Evolutionary conservation across 2,888 invertebrate genomes (phyloP).

Genomic region (Elaeidobius kamerunicus): DNA sequence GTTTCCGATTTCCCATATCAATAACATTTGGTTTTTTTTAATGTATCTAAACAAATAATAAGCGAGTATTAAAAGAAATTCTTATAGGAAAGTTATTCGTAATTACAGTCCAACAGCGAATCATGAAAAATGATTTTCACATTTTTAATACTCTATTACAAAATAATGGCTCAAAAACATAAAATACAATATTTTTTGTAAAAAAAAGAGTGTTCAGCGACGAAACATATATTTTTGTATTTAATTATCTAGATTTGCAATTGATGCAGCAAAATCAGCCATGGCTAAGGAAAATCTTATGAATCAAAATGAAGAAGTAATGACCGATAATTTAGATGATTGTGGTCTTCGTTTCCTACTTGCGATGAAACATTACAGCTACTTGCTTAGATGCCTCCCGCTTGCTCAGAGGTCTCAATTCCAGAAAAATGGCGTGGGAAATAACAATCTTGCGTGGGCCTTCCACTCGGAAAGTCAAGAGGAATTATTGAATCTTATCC

Average conservation of each 20-base stretch:
- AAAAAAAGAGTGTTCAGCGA: neutral
- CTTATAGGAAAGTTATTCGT: neutral
- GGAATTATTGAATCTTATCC: constrained; percentile 85
- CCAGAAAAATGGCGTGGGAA: constrained; percentile 82
- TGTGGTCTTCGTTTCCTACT: constrained; percentile 94
- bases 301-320: constrained; percentile 55
- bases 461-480: constrained; percentile 98
- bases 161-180: too few species aligned
- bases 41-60: neutral
- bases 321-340: constrained; percentile 86
- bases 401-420: constrained; percentile 82
- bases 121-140: too few species aligned
- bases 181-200: neutral
- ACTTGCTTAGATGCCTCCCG: constrained; percentile 89
- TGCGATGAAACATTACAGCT: constrained; percentile 97
- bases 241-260: constrained; percentile 57
- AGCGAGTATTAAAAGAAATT: neutral
- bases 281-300: constrained; percentile 64
- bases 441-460: constrained; percentile 96
- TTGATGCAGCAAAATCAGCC: constrained; percentile 64
- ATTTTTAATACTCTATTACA: too few species aligned
- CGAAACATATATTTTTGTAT: neutral
- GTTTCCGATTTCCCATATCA: neutral
- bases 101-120: too few species aligned
- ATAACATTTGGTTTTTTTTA: too few species aligned